phyloP scores from a whole-genome alignment of 2,888 invertebrate genomes.

The Rosalia funebris region DNA sequence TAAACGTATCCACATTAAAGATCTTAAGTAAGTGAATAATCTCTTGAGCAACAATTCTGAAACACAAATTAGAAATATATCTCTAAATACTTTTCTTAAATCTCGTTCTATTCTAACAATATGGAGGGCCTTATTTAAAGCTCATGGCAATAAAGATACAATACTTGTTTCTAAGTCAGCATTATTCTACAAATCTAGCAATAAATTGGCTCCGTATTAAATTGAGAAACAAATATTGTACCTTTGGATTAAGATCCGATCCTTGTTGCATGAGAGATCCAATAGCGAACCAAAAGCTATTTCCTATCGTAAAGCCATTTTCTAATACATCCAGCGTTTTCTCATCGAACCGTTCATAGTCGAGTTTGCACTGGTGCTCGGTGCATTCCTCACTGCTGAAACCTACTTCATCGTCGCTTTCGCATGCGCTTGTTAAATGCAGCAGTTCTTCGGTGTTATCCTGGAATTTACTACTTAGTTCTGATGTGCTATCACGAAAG shows the following conservation, averaged over 20 bases:
- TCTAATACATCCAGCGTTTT: conserved; percentile 64
- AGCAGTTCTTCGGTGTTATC: conserved; percentile 5
- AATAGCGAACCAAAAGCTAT: conserved; percentile 97
- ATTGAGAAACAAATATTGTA: conserved; percentile 58
- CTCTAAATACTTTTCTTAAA: too few species aligned
- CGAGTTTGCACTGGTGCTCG: conserved; percentile 47
- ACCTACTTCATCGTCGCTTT: conserved; percentile 19
- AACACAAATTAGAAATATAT: too few species aligned
- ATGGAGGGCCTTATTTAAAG: too few species aligned
- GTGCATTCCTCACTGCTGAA: conserved; percentile 48
- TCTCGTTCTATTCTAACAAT: too few species aligned
- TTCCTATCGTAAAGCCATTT: conserved; percentile 86
- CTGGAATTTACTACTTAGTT: conserved; percentile 51
- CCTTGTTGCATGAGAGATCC: conserved; percentile 96
- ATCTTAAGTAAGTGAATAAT: too few species aligned
- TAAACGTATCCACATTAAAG: too few species aligned
- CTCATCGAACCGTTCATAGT: conserved; percentile 46
- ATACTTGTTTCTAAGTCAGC: conserved; percentile 17
- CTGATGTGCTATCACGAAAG: conserved; percentile 49
- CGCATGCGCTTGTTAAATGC: conserved; percentile 12
- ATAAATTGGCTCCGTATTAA: neutral
- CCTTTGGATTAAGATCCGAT: conserved; percentile 92
- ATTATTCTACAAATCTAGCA: neutral
- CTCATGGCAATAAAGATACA: neutral
- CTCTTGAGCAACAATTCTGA: too few species aligned